Conservation (phyloP, 2,888 invertebrate species). For the Cheilosia soror region DNA sequence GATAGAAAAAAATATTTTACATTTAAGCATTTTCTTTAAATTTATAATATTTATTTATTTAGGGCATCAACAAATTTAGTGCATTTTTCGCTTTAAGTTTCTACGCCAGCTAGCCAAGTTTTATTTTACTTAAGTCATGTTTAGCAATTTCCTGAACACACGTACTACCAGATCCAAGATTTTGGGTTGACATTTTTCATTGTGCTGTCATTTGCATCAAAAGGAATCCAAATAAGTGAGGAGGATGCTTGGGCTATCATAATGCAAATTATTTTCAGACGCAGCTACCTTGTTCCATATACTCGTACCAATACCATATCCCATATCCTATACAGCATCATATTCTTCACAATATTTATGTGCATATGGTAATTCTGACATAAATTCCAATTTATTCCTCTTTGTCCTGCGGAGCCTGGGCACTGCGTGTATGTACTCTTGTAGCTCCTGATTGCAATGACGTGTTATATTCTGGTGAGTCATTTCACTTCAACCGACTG, state of each 20-base stretch:
- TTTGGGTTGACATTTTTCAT: constrained; percentile 24
- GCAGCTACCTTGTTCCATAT: background rate
- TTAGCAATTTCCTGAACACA: constrained; percentile 46
- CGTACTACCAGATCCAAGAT: background rate
- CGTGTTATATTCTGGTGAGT: constrained; percentile 19
- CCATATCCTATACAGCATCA: background rate
- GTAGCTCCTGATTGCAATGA: constrained; percentile 49
- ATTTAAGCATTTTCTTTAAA: too few species aligned
- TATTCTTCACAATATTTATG: constrained; percentile 56
- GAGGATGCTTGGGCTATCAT: constrained; percentile 47
- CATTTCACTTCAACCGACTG: background rate
- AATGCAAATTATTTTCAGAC: constrained; percentile 35
- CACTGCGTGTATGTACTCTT: constrained; percentile 14
- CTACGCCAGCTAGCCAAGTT: background rate
- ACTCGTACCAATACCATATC: too few species aligned
- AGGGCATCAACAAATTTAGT: background rate
- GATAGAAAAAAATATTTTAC: too few species aligned
- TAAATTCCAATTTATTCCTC: constrained; percentile 65
- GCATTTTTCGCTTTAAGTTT: background rate
- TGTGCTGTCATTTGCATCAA: constrained; percentile 44
- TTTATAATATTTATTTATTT: too few species aligned
- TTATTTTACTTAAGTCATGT: constrained; percentile 34
- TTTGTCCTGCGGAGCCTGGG: constrained; percentile 43
- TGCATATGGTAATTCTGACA: constrained; percentile 59
- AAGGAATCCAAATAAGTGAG: constrained; percentile 40